These are phyloP conservation scores for Pseudobourletiella spinata DNA, from an alignment of 1,140 invertebrate species.

Conservation along the genomic window DNA sequence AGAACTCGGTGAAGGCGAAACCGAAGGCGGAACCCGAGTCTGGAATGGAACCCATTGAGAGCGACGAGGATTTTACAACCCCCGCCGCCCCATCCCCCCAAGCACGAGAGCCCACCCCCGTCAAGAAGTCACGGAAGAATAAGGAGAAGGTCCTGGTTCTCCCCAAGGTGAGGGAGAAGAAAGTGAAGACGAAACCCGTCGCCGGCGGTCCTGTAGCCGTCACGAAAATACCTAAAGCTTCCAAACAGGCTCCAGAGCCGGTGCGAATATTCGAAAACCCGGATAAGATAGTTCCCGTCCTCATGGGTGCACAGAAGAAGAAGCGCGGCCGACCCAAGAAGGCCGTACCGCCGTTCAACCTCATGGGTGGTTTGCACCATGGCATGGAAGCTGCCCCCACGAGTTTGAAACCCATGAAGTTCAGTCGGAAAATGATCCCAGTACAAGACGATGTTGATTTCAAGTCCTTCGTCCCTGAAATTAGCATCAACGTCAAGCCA, in stretches of 20 bases:
- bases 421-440: slow-evolving; percentile 1
- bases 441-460: slow-evolving; percentile 5
- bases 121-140: slow-evolving; percentile 11
- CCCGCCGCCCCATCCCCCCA: slow-evolving; percentile 36
- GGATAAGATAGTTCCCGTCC: background rate
- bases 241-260: background rate
- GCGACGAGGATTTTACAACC: slow-evolving; percentile 38
- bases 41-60: slow-evolving; percentile 22
- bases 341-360: background rate
- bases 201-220: background rate
- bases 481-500: slow-evolving; percentile 16
- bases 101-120: background rate
- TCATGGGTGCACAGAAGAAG: slow-evolving; percentile 18
- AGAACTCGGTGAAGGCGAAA: background rate
- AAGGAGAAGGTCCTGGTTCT: slow-evolving; percentile 8
- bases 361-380: background rate
- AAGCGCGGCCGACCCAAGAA: slow-evolving; percentile 31
- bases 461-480: slow-evolving; percentile 25
- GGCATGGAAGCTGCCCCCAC: background rate
- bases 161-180: slow-evolving; percentile 7
- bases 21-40: background rate
- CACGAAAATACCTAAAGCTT: background rate
- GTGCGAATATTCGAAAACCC: background rate
- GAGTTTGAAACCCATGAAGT: slow-evolving; percentile 5
- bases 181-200: background rate